Percentiles rank a stretch among this genome's conserved stretches.
These are phyloP conservation scores for Xiphophorus maculatus DNA, from an alignment of 2,113 vertebrate species.

Conservation along the genomic window DNA sequence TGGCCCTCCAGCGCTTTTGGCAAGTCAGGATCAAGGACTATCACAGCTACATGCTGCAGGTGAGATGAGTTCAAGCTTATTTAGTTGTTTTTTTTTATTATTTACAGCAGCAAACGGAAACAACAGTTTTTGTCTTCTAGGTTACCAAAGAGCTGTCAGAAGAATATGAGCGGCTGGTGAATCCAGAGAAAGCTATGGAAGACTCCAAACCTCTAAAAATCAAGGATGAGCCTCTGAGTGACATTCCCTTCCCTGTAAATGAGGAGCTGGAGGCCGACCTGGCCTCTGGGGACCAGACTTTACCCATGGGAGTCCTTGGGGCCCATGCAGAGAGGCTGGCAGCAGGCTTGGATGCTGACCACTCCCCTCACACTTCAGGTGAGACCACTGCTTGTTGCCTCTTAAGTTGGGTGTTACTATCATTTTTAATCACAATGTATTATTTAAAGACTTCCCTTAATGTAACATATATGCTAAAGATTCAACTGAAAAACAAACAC, in stretches of 20 bases:
- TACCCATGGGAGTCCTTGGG: slow-evolving; percentile 91
- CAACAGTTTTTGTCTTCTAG: slow-evolving; percentile 66
- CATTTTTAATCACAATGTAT: background rate
- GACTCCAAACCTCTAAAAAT: slow-evolving; percentile 94
- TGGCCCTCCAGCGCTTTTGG: slow-evolving; percentile 97
- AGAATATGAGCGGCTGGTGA: slow-evolving; percentile 95
- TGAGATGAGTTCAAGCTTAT: slow-evolving; percentile 62
- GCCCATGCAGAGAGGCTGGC: slow-evolving; percentile 88
- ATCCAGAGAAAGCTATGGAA: slow-evolving; percentile 93
- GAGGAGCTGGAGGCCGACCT: slow-evolving; percentile 92
- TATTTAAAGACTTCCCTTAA: background rate
- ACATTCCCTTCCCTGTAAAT: slow-evolving; percentile 91
- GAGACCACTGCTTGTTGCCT: slow-evolving; percentile 1
- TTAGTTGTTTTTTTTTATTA: background rate
- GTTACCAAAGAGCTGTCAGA: slow-evolving; percentile 96
- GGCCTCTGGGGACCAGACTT: slow-evolving; percentile 90
- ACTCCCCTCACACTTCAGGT: slow-evolving; percentile 94
- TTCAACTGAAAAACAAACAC: background rate
- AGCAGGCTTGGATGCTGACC: slow-evolving; percentile 89
- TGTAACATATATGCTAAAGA: background rate
- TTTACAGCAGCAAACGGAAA: background rate
- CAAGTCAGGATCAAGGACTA: slow-evolving; percentile 98
- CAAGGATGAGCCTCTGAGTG: slow-evolving; percentile 93
- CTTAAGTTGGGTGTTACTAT: background rate
- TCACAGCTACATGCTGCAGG: slow-evolving; percentile 97